These are phyloP conservation scores for Dendronephthya gigantea DNA, from an alignment of 64 coral and sea anemone genomes.

Conservation along the genomic window DNA sequence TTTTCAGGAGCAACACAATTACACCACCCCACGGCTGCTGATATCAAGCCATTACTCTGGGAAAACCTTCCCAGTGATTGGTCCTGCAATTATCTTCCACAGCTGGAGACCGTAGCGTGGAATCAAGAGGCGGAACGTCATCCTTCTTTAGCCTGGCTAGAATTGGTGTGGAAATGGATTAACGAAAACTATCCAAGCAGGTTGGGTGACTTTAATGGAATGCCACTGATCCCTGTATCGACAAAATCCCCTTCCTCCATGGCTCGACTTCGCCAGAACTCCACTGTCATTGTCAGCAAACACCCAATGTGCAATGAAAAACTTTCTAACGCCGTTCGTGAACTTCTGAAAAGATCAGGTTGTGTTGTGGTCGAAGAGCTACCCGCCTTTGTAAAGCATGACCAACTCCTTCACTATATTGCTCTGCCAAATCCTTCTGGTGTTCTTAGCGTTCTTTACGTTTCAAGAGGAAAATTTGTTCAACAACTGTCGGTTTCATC, in stretches of 20 bases:
- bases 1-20: neutral
- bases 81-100: neutral
- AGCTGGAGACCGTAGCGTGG: neutral
- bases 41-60: neutral
- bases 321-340: neutral
- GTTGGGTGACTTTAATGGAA: neutral
- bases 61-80: neutral
- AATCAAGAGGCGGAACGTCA: neutral
- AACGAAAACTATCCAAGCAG: neutral
- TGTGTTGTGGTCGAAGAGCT: neutral
- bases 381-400: neutral
- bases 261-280: neutral
- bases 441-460: neutral
- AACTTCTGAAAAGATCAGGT: neutral
- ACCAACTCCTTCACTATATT: neutral
- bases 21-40: neutral
- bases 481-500: neutral
- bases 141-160: neutral
- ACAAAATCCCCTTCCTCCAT: neutral
- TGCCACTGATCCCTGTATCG: neutral
- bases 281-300: neutral
- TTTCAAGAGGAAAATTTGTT: neutral
- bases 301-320: neutral
- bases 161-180: slow-evolving; percentile 8
- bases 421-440: neutral